A percentile compares a stretch with the other conserved stretches of the same genome.
phyloP scores from a whole-genome alignment of 2,113 vertebrate genomes.

The Acinonyx jubatus region DNA sequence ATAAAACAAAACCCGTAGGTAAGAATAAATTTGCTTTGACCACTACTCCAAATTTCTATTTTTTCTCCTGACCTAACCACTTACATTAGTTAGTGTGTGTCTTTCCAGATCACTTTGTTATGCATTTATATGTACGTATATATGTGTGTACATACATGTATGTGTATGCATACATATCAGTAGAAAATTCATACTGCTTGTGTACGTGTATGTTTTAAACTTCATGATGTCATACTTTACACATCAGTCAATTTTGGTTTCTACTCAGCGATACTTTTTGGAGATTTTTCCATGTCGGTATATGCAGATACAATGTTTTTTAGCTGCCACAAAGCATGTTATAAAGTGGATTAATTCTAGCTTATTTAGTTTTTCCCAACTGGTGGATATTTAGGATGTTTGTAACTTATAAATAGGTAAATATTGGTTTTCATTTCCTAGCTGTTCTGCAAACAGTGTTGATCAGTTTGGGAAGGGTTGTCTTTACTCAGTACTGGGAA shows the following conservation, averaged over 20 bases:
- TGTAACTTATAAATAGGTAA: background rate
- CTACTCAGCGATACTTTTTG: background rate
- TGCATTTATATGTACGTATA: background rate
- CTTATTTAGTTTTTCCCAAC: background rate
- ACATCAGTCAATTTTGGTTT: background rate
- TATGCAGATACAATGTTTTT: background rate
- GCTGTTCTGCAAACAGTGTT: background rate
- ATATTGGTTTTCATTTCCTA: constrained; percentile 28
- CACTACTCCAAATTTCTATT: background rate
- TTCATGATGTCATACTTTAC: background rate
- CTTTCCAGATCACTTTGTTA: background rate
- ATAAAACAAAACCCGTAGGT: background rate
- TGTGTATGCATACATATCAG: background rate
- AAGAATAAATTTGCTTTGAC: constrained; percentile 11
- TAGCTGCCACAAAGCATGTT: background rate
- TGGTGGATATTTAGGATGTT: background rate
- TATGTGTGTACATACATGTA: background rate
- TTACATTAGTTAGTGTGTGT: background rate
- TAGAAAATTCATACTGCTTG: background rate
- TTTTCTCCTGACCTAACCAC: background rate
- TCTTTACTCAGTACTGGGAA: constrained; percentile 15
- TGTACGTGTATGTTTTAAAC: background rate
- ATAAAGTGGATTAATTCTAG: background rate
- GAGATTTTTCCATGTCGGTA: background rate
- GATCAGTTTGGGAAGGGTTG: background rate